Evolutionary conservation across 2,797 vertebrate genomes (phyloP), one percentile per base, ranked within the genome.

Genomic region (Rhabdomys pumilio): DNA sequence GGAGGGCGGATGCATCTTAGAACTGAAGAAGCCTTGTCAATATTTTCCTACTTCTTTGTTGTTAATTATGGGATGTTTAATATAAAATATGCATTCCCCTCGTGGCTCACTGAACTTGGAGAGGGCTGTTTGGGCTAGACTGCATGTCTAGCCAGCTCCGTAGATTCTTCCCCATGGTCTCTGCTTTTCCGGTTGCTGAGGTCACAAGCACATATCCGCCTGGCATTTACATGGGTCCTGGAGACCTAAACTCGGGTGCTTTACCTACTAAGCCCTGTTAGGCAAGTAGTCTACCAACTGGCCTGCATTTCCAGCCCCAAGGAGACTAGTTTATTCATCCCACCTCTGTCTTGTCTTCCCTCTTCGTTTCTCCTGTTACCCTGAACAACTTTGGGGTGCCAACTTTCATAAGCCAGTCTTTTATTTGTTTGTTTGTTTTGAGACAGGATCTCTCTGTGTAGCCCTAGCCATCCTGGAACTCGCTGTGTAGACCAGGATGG

Each of bases 341-440:
- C 22, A 34, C 81, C 80, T 96, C 34, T 53, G 59, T 96, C 24
- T 41, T 44, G 29, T 95, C 11, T n/a, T 93, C 67, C 80, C 47
- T 41, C 67, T 83, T 89, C 38, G 44, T 41, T 85, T 88, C 59
- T 81, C 29, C 44, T 72, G 29, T 53, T 20, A 19, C 81, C 34
- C 38, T 72, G 17, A 59, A 81, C 24, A 88, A 57, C 44, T 22
- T 38, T 76, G 59, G 55, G n/a, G 2, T 31, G 55, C 19, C 55
- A 61, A 80, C 55, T 75, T 44, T 63, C 57, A 29, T 31, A 76
- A 61, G 57, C 20, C n/a, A 82, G 34, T 26, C 50, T 67, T 85
- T 2, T 77, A 3, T 76, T 53, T 79, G 2, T 53, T 20, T 79
- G 0, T 31, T 20, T 50, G 8, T 50, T 77, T 59, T 41, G 57